A percentile compares a stretch with the other conserved stretches of the same genome.
Conservation (phyloP, 53 echinoderm and acorn worm genomes). For the Paracentrotus lividus region DNA sequence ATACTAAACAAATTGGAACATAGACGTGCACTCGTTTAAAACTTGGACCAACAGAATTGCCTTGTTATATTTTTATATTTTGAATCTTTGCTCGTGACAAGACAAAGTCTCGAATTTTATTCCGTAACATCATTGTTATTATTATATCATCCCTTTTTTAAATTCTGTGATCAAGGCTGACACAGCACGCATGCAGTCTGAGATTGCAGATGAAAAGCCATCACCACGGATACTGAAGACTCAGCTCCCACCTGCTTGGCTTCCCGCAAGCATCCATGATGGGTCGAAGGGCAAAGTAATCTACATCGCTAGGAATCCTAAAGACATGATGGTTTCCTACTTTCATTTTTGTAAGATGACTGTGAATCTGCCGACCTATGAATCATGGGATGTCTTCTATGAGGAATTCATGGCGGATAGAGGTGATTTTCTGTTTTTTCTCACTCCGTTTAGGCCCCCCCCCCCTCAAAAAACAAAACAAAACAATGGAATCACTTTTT, state of each 20-base stretch:
- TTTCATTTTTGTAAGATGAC: conserved; percentile 72
- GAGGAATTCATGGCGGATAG: conserved; percentile 71
- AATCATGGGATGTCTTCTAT: conserved; percentile 71
- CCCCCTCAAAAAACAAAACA: too few relatives aligned
- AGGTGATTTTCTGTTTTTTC: conserved; percentile 48
- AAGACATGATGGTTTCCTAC: conserved; percentile 77
- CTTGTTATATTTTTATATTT: too few relatives aligned
- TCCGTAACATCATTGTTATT: background rate
- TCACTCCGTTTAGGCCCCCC: too few relatives aligned
- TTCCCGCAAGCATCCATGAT: conserved; percentile 1
- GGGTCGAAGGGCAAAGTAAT: conserved; percentile 68
- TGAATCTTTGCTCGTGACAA: too few relatives aligned
- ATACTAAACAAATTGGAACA: too few relatives aligned
- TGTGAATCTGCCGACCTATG: conserved; percentile 61
- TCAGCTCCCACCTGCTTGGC: conserved; percentile 33
- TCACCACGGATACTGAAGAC: conserved; percentile 53
- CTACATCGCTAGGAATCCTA: conserved; percentile 80
- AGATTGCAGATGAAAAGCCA: conserved; percentile 50
- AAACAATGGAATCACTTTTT: too few relatives aligned
- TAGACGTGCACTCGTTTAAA: too few relatives aligned
- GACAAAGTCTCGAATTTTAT: too few relatives aligned
- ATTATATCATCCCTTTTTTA: background rate
- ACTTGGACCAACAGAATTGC: too few relatives aligned
- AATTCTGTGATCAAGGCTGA: conserved; percentile 5
- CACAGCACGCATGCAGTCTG: conserved; percentile 21